Conservation (phyloP, 2,797 vertebrate species). For the Oophaga sylvatica region DNA sequence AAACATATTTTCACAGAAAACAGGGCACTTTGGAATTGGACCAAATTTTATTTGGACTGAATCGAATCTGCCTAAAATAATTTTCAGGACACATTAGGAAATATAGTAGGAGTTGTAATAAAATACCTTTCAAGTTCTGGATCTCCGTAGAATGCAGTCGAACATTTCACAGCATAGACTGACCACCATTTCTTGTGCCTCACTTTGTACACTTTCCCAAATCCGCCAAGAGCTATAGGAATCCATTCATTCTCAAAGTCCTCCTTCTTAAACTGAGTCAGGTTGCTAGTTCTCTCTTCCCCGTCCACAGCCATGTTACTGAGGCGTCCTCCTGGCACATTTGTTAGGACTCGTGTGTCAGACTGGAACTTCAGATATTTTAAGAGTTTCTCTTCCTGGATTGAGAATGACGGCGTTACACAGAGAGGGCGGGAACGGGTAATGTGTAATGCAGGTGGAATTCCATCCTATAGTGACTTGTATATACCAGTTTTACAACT, state of each 20-base stretch:
- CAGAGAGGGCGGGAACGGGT: slow-evolving; percentile 7
- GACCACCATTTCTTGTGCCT: slow-evolving; percentile 79
- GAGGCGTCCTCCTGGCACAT: slow-evolving; percentile 19
- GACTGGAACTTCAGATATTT: background rate
- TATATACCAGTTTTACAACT: slow-evolving; percentile 41
- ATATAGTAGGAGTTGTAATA: too few species aligned
- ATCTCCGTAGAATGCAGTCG: slow-evolving; percentile 65
- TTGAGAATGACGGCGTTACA: slow-evolving; percentile 17
- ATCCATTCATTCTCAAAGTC: slow-evolving; percentile 85
- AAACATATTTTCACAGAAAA: too few species aligned
- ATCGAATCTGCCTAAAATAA: too few species aligned
- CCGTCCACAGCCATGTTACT: slow-evolving; percentile 47
- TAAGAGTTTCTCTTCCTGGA: slow-evolving; percentile 47
- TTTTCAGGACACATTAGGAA: too few species aligned
- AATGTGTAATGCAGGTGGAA: slow-evolving; percentile 4
- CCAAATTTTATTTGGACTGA: too few species aligned
- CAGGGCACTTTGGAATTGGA: too few species aligned
- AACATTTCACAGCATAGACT: slow-evolving; percentile 78
- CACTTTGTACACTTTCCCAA: slow-evolving; percentile 82
- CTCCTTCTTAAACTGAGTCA: slow-evolving; percentile 75
- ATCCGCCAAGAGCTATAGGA: slow-evolving; percentile 78
- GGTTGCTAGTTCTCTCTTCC: slow-evolving; percentile 52
- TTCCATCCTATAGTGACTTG: slow-evolving; percentile 10
- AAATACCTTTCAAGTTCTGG: slow-evolving; percentile 52
- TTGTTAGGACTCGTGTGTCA: slow-evolving; percentile 28